phyloP scores from a whole-genome alignment of 1,140 invertebrate genomes.

The Aphelenchoides avenae region DNA sequence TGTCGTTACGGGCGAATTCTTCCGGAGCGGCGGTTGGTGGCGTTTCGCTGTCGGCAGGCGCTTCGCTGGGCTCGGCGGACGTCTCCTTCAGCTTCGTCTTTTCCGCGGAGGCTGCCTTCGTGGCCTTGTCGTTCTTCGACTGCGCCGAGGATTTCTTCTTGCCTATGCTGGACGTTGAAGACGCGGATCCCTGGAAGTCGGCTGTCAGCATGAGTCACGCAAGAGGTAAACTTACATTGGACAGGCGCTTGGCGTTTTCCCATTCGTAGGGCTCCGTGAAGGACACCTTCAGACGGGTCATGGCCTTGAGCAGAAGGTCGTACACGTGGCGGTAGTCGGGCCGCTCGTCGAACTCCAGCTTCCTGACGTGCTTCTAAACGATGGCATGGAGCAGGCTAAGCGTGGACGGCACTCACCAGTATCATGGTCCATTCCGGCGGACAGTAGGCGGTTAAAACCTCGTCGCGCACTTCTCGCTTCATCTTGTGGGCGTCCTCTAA shows the following conservation, averaged over 20 bases:
- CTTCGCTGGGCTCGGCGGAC: background rate
- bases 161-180: no score
- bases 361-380: conserved; percentile 12
- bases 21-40: conserved; percentile 1
- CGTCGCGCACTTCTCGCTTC: no score
- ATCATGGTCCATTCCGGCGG: no score
- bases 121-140: conserved; percentile 3
- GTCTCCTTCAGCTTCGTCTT: background rate
- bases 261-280: conserved; percentile 25
- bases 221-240: no score
- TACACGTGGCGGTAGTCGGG: conserved; percentile 25
- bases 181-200: no score
- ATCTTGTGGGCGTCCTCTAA: no score
- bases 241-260: conserved; percentile 8
- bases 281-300: conserved; percentile 6
- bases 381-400: no score
- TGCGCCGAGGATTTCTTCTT: conserved; percentile 2
- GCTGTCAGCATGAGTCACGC: no score
- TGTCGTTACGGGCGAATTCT: conserved; percentile 12
- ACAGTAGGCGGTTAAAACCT: no score
- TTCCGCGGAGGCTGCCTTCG: background rate
- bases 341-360: conserved; percentile 14
- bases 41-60: background rate
- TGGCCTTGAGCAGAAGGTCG: conserved; percentile 13
- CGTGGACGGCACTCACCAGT: no score